phyloP scores from a whole-genome alignment of 2,888 invertebrate species.

The Spodoptera picta region DNA sequence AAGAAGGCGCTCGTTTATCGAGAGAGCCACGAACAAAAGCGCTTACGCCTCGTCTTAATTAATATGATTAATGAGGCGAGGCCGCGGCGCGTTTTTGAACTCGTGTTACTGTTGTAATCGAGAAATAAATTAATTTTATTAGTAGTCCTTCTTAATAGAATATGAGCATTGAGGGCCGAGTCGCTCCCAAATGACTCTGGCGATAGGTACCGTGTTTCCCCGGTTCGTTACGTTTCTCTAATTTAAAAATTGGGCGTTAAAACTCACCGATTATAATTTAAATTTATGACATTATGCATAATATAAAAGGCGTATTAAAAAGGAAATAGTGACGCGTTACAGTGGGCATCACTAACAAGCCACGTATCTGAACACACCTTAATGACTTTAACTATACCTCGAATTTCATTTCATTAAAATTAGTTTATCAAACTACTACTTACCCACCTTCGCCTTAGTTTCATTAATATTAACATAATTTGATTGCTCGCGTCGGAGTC shows the following conservation, averaged over 20 bases:
- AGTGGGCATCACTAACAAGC: constrained; percentile 77
- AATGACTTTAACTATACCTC: constrained; percentile 63
- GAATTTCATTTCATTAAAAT: constrained; percentile 67
- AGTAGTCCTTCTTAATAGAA: constrained; percentile 86
- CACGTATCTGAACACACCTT: constrained; percentile 62
- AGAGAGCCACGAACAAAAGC: constrained; percentile 83
- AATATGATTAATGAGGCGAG: constrained; percentile 86
- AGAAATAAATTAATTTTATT: constrained; percentile 88
- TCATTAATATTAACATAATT: constrained; percentile 60
- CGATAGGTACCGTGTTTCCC: constrained; percentile 70
- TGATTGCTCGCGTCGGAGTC: constrained; percentile 37
- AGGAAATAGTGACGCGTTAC: constrained; percentile 76
- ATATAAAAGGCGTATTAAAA: constrained; percentile 73
- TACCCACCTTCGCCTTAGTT: constrained; percentile 60
- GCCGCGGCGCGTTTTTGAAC: constrained; percentile 84
- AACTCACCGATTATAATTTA: constrained; percentile 84
- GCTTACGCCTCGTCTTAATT: constrained; percentile 86
- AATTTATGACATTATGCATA: constrained; percentile 82
- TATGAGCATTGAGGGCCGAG: constrained; percentile 68
- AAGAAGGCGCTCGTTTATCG: constrained; percentile 75
- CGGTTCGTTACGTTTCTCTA: constrained; percentile 81
- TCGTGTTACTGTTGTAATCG: constrained; percentile 84
- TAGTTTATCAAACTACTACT: constrained; percentile 58
- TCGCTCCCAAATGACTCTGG: constrained; percentile 68
- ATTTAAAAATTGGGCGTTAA: constrained; percentile 85